Evolutionary conservation across 2,888 invertebrate species (phyloP).

Genomic region (Sinhomidia bicolor): DNA sequence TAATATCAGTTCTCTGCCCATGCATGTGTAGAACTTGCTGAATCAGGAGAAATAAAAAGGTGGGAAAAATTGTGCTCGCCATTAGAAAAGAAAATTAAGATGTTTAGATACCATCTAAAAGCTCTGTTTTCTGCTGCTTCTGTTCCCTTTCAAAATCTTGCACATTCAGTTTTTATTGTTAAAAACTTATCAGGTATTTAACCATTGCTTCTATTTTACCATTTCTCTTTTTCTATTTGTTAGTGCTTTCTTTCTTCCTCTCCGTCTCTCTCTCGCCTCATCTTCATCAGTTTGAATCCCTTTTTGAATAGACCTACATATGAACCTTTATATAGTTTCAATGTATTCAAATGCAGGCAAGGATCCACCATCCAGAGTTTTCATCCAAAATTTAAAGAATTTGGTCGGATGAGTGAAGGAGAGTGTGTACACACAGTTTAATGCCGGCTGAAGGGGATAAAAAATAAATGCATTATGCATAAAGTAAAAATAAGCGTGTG

Average conservation of each 20-base stretch:
- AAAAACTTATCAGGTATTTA: slow-evolving; percentile 23
- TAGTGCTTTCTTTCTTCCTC: slow-evolving; percentile 3
- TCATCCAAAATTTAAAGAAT: too few relatives aligned
- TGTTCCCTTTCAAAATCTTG: not conserved
- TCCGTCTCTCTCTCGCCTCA: not conserved
- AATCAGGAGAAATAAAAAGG: slow-evolving; percentile 6
- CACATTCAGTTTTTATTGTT: too few relatives aligned
- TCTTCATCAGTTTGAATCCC: not conserved
- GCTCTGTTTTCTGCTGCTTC: not conserved
- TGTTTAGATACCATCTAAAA: slow-evolving; percentile 54
- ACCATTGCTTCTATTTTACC: slow-evolving; percentile 10
- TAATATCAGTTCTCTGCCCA: too few relatives aligned
- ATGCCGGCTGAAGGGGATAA: slow-evolving; percentile 43
- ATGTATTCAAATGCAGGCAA: not conserved
- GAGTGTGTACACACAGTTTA: slow-evolving; percentile 13
- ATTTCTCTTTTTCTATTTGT: not conserved
- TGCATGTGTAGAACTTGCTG: not conserved
- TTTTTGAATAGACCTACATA: not conserved
- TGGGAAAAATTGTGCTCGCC: slow-evolving; percentile 51
- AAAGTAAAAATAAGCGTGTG: not conserved
- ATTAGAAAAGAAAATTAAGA: slow-evolving; percentile 61
- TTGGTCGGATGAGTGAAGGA: not conserved
- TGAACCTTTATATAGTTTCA: not conserved
- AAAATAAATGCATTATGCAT: slow-evolving; percentile 30
- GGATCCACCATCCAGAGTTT: too few relatives aligned